Conservation (phyloP, 1,140 invertebrate genomes). For the Capitella teleta region DNA sequence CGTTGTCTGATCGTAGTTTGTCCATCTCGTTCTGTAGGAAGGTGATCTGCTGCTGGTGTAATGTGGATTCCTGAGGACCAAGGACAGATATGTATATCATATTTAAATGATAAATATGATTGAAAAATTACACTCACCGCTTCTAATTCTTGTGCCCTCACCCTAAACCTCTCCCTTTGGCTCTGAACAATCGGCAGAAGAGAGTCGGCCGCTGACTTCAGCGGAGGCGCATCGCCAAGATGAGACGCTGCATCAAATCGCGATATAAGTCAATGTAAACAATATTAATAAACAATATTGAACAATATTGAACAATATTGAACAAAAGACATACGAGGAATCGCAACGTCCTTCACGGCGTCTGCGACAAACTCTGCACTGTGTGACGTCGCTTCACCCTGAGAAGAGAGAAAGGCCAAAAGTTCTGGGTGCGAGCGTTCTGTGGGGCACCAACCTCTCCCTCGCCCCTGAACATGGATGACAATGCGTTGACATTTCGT, state of each 20-base stretch:
- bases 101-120: neutral
- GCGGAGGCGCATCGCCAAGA: neutral
- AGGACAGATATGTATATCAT: neutral
- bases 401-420: neutral
- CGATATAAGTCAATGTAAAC: neutral
- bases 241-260: neutral
- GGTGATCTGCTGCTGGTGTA: constrained; percentile 39
- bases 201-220: constrained; percentile 26
- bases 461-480: constrained; percentile 41
- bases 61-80: neutral
- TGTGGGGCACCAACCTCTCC: constrained; percentile 37
- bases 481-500: constrained; percentile 42
- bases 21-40: constrained; percentile 46
- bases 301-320: neutral
- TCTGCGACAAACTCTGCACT: constrained; percentile 30
- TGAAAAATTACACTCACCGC: constrained; percentile 21
- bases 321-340: constrained; percentile 11
- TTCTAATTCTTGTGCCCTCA: constrained; percentile 43
- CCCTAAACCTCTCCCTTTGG: constrained; percentile 41
- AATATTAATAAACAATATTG: neutral
- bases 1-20: constrained; percentile 45
- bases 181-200: constrained; percentile 42
- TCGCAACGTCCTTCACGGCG: constrained; percentile 30
- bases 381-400: constrained; percentile 11
- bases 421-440: neutral